A percentile compares a stretch with the other conserved stretches of the same genome.
phyloP scores from a whole-genome alignment of 2,797 vertebrate species.

The Leptoclinus maculatus region DNA sequence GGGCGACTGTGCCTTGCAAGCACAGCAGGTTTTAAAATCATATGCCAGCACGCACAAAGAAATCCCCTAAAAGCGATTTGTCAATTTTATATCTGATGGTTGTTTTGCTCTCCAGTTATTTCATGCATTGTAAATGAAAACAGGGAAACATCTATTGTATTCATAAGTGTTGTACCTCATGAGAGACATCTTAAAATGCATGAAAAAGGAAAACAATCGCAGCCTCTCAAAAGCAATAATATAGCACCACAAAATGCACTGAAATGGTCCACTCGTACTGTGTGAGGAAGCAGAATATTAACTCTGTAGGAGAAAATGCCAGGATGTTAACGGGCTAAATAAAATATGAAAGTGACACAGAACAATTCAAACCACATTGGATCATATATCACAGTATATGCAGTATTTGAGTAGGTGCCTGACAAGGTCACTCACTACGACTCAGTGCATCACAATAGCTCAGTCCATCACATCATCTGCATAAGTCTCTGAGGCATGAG shows the following conservation, averaged over 20 bases:
- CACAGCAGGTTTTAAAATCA: slow-evolving; percentile 36
- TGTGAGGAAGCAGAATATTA: slow-evolving; percentile 3
- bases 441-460: slow-evolving; percentile 52
- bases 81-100: slow-evolving; percentile 34
- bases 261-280: slow-evolving; percentile 2
- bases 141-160: slow-evolving; percentile 19
- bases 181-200: slow-evolving; percentile 46
- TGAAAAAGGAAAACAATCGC: slow-evolving; percentile 37
- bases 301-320: slow-evolving; percentile 8
- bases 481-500: slow-evolving; percentile 60
- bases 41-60: slow-evolving; percentile 8
- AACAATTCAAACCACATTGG: slow-evolving; percentile 25
- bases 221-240: slow-evolving; percentile 9
- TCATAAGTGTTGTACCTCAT: slow-evolving; percentile 28
- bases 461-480: slow-evolving; percentile 56
- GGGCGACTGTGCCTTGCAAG: slow-evolving; percentile 10
- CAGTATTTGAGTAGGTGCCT: slow-evolving; percentile 31
- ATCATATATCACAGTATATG: slow-evolving; percentile 8
- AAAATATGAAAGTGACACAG: slow-evolving; percentile 18
- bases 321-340: slow-evolving; percentile 22
- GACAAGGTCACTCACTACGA: slow-evolving; percentile 54
- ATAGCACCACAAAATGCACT: background rate
- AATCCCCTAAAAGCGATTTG: slow-evolving; percentile 18
- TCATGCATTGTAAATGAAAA: slow-evolving; percentile 47
- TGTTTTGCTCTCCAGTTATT: slow-evolving; percentile 33